A percentile compares a stretch with the other conserved stretches of the same genome.
Evolutionary conservation across 2,888 invertebrate species (phyloP).

Genomic region (Alitta virens): DNA sequence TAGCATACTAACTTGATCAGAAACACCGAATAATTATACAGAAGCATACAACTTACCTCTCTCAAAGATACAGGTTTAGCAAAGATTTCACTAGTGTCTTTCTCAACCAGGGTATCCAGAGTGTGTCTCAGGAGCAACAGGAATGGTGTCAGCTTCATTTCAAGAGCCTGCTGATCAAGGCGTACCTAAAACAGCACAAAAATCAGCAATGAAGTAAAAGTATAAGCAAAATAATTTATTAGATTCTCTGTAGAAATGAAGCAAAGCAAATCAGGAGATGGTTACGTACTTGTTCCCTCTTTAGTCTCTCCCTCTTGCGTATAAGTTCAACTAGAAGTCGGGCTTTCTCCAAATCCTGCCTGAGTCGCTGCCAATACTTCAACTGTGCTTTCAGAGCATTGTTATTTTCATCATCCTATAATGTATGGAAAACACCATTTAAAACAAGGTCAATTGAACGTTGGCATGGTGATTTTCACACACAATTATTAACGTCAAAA

Average conservation of each 20-base stretch:
- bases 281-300: constrained; percentile 71
- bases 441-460: too few relatives aligned
- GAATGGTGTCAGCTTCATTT: constrained; percentile 79
- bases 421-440: too few relatives aligned
- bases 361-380: constrained; percentile 89
- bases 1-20: too few relatives aligned
- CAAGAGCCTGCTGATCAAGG: constrained; percentile 70
- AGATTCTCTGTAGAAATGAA: too few relatives aligned
- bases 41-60: constrained; percentile 42
- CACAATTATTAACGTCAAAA: too few relatives aligned
- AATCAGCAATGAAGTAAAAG: too few relatives aligned
- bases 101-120: constrained; percentile 72
- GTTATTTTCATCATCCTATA: constrained; percentile 44
- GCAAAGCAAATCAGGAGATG: too few relatives aligned
- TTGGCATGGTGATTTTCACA: too few relatives aligned
- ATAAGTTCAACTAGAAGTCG: constrained; percentile 89
- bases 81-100: constrained; percentile 85
- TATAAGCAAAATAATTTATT: too few relatives aligned
- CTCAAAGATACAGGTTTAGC: constrained; percentile 83
- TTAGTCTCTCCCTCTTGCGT: constrained; percentile 90
- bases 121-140: constrained; percentile 76
- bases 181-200: too few relatives aligned
- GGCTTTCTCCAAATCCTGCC: constrained; percentile 91
- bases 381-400: constrained; percentile 58
- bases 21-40: too few relatives aligned